Conservation (phyloP, 2,888 invertebrate species). For the Penaeus monodon region DNA sequence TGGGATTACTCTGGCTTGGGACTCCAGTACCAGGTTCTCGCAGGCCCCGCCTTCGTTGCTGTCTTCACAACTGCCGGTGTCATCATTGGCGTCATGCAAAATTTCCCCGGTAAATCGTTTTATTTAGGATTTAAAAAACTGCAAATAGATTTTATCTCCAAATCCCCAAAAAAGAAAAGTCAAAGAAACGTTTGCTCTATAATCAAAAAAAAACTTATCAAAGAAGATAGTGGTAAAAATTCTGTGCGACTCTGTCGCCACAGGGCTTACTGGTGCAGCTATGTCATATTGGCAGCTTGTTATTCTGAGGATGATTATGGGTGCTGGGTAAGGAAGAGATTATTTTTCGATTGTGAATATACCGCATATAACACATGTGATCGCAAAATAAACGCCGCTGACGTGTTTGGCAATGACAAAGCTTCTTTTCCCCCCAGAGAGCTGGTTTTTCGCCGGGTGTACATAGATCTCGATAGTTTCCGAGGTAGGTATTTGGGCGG, state of each 20-base stretch:
- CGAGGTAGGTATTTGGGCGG: constrained; percentile 23
- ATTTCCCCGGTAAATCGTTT: constrained; percentile 52
- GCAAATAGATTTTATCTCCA: not conserved
- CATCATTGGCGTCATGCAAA: constrained; percentile 77
- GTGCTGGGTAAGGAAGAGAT: constrained; percentile 77
- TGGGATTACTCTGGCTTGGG: constrained; percentile 95
- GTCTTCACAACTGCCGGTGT: constrained; percentile 91
- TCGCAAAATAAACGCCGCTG: not conserved
- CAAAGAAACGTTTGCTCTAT: too few species aligned
- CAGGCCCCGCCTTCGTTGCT: constrained; percentile 92
- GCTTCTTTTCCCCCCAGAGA: constrained; percentile 46
- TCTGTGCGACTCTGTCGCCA: constrained; percentile 44
- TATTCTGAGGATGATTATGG: constrained; percentile 85
- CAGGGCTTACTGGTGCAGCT: constrained; percentile 84
- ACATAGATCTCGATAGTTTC: constrained; percentile 64
- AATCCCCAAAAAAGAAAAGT: not conserved
- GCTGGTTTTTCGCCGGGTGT: constrained; percentile 62
- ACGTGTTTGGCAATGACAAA: not conserved
- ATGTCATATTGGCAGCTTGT: constrained; percentile 92
- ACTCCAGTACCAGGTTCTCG: constrained; percentile 89
- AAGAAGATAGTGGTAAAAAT: constrained; percentile 57
- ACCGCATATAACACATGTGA: not conserved
- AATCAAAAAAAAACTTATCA: not conserved
- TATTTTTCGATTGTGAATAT: not conserved
- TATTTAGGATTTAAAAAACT: not conserved